Conservation (phyloP, 2,888 invertebrate genomes). For the Andrena bicolor region DNA sequence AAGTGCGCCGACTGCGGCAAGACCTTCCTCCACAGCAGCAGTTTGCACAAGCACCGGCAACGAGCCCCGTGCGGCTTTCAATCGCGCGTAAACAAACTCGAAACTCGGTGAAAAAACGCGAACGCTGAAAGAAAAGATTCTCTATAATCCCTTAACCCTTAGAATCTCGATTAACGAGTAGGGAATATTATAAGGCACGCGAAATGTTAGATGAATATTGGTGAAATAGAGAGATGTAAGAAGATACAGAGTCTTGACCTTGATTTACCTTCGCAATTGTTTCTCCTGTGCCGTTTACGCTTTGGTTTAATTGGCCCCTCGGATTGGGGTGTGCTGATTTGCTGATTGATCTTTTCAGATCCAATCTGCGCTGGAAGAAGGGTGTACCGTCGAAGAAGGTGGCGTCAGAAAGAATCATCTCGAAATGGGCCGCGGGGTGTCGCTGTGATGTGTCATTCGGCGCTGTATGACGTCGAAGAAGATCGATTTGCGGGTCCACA, state of each 20-base stretch:
- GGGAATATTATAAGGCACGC: not conserved
- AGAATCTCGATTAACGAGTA: not conserved
- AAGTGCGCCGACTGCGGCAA: conserved; percentile 72
- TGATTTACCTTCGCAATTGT: not conserved
- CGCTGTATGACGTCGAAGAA: too few species aligned
- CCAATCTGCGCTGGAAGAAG: not conserved
- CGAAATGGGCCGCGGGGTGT: too few species aligned
- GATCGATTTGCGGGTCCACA: too few species aligned
- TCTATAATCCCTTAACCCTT: not conserved
- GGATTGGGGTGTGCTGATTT: conserved; percentile 13
- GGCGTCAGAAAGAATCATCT: not conserved
- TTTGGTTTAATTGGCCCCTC: not conserved
- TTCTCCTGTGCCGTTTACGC: not conserved
- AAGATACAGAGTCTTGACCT: not conserved
- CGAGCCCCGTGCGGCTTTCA: conserved; percentile 61
- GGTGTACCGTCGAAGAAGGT: not conserved
- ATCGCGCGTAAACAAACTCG: conserved; percentile 26
- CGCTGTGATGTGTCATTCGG: too few species aligned
- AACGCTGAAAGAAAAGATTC: too few species aligned
- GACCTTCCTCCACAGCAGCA: conserved; percentile 74
- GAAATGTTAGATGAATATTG: not conserved
- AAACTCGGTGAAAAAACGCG: not conserved
- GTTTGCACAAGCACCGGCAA: conserved; percentile 71
- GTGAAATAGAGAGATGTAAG: conserved; percentile 10
- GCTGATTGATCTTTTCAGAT: conserved; percentile 37